phyloP scores from a whole-genome alignment of 2,797 vertebrate genomes.

The Arrhamphus sclerolepis region DNA sequence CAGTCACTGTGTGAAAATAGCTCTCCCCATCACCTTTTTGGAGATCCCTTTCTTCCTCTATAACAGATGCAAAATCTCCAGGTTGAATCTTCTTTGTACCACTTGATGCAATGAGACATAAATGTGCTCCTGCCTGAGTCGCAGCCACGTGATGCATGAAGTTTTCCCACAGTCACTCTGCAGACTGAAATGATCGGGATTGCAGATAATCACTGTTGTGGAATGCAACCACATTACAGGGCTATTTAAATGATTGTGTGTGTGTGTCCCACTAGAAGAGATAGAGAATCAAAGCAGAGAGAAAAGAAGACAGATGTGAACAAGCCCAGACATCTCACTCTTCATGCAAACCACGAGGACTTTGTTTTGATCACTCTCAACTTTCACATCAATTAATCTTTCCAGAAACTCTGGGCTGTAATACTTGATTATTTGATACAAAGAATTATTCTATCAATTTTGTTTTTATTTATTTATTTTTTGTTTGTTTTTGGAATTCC shows the following conservation, averaged over 20 bases:
- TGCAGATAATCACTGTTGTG: constrained; percentile 63
- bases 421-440: constrained; percentile 30
- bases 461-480: constrained; percentile 11
- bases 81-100: not conserved
- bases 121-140: constrained; percentile 7
- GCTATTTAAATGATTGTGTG: constrained; percentile 13
- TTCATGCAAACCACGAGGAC: constrained; percentile 28
- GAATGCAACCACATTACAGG: constrained; percentile 54
- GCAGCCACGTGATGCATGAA: not conserved
- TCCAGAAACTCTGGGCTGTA: constrained; percentile 9
- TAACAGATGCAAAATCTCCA: not conserved
- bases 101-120: not conserved
- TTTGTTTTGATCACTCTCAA: constrained; percentile 42
- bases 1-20: no score
- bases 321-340: constrained; percentile 47
- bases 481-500: no score
- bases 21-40: no score
- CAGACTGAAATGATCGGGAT: constrained; percentile 49
- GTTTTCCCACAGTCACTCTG: constrained; percentile 61
- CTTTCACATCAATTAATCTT: not conserved
- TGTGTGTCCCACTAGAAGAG: not conserved
- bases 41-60: no score
- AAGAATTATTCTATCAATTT: constrained; percentile 15
- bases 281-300: constrained; percentile 26
- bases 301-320: constrained; percentile 2